Evolutionary conservation across 2,797 vertebrate species (phyloP).

Genomic region (Masticophis lateralis): DNA sequence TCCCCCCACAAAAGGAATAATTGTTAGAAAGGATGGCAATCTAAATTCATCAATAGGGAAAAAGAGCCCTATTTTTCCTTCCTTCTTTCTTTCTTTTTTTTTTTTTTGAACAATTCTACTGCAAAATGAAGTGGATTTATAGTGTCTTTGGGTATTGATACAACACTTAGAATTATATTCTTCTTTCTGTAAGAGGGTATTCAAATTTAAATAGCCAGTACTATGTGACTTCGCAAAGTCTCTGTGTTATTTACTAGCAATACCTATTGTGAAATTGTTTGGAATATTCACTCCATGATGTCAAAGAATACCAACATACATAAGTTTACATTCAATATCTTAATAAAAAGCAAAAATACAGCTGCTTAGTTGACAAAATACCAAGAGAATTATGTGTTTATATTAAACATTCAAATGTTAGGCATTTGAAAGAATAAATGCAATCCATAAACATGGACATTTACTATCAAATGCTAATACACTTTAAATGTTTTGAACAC

Average conservation of each 20-base stretch:
- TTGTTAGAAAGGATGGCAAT: not conserved
- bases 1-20: not conserved
- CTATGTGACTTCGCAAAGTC: not conserved
- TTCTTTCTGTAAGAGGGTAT: not conserved
- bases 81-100: not conserved
- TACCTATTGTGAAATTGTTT: conserved; percentile 20
- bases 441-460: conserved; percentile 39
- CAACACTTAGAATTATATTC: not conserved
- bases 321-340: conserved; percentile 65
- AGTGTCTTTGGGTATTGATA: not conserved
- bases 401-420: conserved; percentile 62
- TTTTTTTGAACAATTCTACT: not conserved
- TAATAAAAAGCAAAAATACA: conserved; percentile 71
- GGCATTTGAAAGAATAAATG: conserved; percentile 36
- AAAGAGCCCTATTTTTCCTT: not conserved
- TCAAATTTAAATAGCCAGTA: not conserved
- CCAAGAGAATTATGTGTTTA: conserved; percentile 53
- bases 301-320: conserved; percentile 57
- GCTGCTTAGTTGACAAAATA: conserved; percentile 66
- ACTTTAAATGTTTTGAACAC: conserved; percentile 24
- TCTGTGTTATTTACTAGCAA: not conserved
- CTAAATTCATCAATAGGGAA: not conserved
- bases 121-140: not conserved
- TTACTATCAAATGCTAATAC: conserved; percentile 12
- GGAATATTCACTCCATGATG: conserved; percentile 43